Evolutionary conservation across 2,113 vertebrate genomes (phyloP).

Genomic region (Dinomys branickii): DNA sequence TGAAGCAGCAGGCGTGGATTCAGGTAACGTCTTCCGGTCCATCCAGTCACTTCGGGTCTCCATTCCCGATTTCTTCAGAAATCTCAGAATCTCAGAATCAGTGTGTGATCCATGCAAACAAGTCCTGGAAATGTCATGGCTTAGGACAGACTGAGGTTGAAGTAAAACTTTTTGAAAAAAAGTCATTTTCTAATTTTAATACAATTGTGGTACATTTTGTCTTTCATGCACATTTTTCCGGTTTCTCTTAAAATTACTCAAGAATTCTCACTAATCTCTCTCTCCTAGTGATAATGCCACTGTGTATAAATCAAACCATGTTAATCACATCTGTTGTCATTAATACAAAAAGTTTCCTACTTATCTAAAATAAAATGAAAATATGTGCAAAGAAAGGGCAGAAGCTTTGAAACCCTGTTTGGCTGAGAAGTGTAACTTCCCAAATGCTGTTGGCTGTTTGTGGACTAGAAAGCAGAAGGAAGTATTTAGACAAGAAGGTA

Average conservation of each 20-base stretch:
- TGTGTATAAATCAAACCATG: background rate
- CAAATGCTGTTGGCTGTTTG: background rate
- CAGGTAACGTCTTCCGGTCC: constrained; percentile 85
- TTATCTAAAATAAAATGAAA: background rate
- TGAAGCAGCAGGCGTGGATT: constrained; percentile 97
- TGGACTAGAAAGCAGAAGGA: background rate
- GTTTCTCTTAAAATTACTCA: background rate
- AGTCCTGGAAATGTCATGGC: rapidly evolving
- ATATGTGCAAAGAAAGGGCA: background rate
- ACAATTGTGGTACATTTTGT: background rate
- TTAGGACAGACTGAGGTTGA: background rate
- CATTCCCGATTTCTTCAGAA: background rate
- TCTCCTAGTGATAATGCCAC: background rate
- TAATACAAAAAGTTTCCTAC: background rate
- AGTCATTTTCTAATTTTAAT: background rate
- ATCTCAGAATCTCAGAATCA: background rate
- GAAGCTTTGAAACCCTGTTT: background rate
- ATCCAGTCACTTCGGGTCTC: rapidly evolving
- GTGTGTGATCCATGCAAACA: rapidly evolving
- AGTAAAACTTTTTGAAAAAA: background rate
- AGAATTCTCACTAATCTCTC: background rate
- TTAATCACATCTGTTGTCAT: background rate
- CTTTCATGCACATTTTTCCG: background rate
- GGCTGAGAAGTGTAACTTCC: background rate
- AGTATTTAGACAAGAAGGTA: background rate